phyloP scores from a whole-genome alignment of 1,140 invertebrate species.

The Drosophila pseudoananassae region DNA sequence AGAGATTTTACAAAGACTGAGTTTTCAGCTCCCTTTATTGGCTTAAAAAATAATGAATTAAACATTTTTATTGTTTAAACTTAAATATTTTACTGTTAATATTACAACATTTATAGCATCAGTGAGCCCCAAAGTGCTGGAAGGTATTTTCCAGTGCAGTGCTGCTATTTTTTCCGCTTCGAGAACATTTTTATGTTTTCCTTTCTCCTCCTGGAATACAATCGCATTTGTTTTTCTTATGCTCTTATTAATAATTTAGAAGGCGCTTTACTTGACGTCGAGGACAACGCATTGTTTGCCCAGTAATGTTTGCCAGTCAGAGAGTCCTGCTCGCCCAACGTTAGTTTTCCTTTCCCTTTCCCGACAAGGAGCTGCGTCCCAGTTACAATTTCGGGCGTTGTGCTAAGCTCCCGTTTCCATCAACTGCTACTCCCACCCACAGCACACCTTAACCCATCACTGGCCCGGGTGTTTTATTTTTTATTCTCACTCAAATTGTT shows the following conservation, averaged over 20 bases:
- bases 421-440: conserved; percentile 11
- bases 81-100: neutral
- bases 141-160: neutral
- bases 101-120: too few relatives aligned
- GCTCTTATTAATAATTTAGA: conserved; percentile 81
- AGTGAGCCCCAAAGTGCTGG: neutral
- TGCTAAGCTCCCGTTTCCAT: conserved; percentile 58
- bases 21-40: too few relatives aligned
- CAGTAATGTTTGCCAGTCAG: conserved; percentile 34
- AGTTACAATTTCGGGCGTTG: conserved; percentile 69
- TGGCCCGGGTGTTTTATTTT: conserved; percentile 66
- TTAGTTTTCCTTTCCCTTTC: conserved; percentile 22
- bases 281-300: conserved; percentile 66
- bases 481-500: conserved; percentile 82
- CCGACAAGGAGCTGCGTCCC: conserved; percentile 73
- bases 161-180: conserved; percentile 19
- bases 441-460: conserved; percentile 22
- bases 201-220: conserved; percentile 39
- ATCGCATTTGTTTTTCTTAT: conserved; percentile 79
- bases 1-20: too few relatives aligned
- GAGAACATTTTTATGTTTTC: conserved; percentile 55
- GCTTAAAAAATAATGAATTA: too few relatives aligned
- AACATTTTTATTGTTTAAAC: too few relatives aligned
- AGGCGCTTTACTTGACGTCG: conserved; percentile 63
- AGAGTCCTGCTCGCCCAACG: conserved; percentile 18